Evolutionary conservation across 1,140 invertebrate genomes (phyloP), one percentile per base, ranked within the genome.

Genomic region (Hypothenemus hampei): DNA sequence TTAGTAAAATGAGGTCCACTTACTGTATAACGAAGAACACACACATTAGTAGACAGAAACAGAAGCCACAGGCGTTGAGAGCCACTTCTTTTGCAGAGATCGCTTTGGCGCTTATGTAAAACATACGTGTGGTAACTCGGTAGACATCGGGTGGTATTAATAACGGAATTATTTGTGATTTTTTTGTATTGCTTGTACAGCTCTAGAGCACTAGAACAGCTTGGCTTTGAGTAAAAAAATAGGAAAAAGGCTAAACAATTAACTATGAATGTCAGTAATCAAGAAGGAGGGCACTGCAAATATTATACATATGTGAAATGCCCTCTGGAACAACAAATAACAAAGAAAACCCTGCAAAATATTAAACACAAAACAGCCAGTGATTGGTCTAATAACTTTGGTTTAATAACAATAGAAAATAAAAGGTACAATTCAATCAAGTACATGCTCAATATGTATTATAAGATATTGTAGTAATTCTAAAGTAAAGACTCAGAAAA

Each of bases 321-420:
- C n/a, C n/a, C n/a, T n/a, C n/a, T n/a, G n/a, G n/a, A n/a, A n/a
- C n/a, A n/a, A n/a, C n/a, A n/a, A n/a, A 40, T 55, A 13, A 57
- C 44, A 46, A 57, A 53, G 18, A 40, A 60, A 58, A 59, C 62
- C 60, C 60, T 62, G 60, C 43, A 57, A 50, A 57, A 56, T 57
- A 60, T 55, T 52, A 52, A 64, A 64, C 55, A 64, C 60, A 64
- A 59, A 64, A 62, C 54, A 62, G 60, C 61, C 37, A 57, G 53
- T 54, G 54, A 52, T 58, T 68, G 67, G 66, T 69, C 66, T 69
- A 67, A 57, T 57, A 61, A 67, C 66, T 69, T 69, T 67, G 67
- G 65, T 69, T 68, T 69, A 69, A 69, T 68, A 63, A 69, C 67
- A 65, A 69, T 65, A 68, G 64, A 66, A 69, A 69, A 69, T 64